Base-by-base conservation (phyloP, 2,113 vertebrate genomes). In the Urocynchramus pylzowi region DNA sequence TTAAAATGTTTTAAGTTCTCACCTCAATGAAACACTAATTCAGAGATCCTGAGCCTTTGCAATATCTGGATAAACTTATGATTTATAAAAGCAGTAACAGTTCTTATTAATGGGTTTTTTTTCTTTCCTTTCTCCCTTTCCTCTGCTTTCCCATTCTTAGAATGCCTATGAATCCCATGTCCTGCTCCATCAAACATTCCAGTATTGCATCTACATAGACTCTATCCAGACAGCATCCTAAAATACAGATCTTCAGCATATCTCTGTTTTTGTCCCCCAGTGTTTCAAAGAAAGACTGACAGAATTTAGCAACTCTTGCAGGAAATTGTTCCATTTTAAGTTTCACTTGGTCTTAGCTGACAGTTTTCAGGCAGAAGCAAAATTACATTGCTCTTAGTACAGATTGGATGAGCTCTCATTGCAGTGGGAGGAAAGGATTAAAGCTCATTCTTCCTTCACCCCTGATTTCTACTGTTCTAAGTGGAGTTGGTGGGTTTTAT, bases 281-380 rank as follows among this genome's bases (percentile, higher is more conserved):
- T 12, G 17, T 80, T 87, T 67, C 50, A 86, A 59, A 82, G 68
- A 87, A 45, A 77, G 68, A 65, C 37, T 39, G 65, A 44, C 9
- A 73, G n/a, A 85, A 86, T 68, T 93, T 42, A 87, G 53, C 30
- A 90, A 37, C 30, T 76, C 33, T 64, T 56, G 53, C 31, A 79
- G 22, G 22, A 93, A 82, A 64, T 67, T n/a, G 11, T 89, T 90
- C 45, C 53, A 31, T 88, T 91, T 47, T 60, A 84, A 96, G 87
- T 79, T 95, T 89, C 49, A 37, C 44, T 79, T 90, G 30, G 71
- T 26, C 75, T 91, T 70, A 88, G 49, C 69, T 69, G 30, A 26
- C 64, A 84, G 68, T 92, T 97, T 28, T 94, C 86, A 89, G 52
- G 89, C 27, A 78, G 31, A 89, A 78, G 33, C 31, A 76, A 92